Base-by-base conservation (phyloP, 2,113 vertebrate species). In the Meles meles region DNA sequence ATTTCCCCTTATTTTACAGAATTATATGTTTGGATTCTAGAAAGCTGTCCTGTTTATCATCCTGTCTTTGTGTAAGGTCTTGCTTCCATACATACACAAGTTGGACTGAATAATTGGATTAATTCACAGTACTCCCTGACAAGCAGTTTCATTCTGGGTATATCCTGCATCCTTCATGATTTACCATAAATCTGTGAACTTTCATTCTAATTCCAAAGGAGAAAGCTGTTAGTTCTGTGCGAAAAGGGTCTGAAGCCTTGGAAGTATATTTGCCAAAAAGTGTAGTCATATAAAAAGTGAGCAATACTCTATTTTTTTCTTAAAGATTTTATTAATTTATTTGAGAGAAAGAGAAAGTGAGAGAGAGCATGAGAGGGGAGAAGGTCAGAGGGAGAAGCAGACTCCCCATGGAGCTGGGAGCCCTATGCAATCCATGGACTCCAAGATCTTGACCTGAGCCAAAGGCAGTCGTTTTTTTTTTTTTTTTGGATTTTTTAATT, bases 221-320 rank as follows among this genome's bases (percentile, higher is more conserved):
- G 31, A 80, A 90, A 74, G 14, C 21, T 61, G 49, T 21, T 90
- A 23, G 37, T 84, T 93, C 52, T 93, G 20, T 59, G 55, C 17
- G 37, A 61, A 90, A 63, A 79, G 9, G 6, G 10, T 81, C 42
- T 65, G 71, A 93, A 95, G 23, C 10, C 12, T 94, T 65, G 25
- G 69, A 84, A 85, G 7, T 67, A 27, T 90, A 71, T 90, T 94
- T 23, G 34, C 27, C 95, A 94, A 82, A 96, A 97, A 97, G 69
- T 76, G 52, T 17, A 77, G 34, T 63, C 18, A 52, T 57, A 71
- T 0, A 44, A 74, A 31, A 87, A 94, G 27, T 69, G 37, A 88
- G 59, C 23, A 77, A 63, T 82, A n/a, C 23, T 89, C 49, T 49
- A 14, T 49, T 47, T 13, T 52, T 52, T 52, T 17, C 49, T 52